Evolutionary conservation across 2,888 invertebrate species (phyloP).

Genomic region (Agriopis marginaria): DNA sequence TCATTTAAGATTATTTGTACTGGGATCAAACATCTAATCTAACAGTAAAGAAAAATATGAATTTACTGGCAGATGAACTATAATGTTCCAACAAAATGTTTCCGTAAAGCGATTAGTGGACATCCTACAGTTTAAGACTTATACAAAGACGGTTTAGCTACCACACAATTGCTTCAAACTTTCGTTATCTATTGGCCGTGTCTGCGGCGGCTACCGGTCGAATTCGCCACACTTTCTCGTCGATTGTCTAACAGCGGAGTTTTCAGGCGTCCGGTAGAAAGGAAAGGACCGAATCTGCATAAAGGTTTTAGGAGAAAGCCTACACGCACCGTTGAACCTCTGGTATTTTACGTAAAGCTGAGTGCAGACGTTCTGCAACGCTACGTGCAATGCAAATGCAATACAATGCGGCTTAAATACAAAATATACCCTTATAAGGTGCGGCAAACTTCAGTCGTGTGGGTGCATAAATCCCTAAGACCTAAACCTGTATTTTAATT

Average conservation of each 20-base stretch:
- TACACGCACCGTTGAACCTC: slow-evolving; percentile 11
- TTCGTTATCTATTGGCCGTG: slow-evolving; percentile 1
- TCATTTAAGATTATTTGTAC: no score
- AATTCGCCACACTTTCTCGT: slow-evolving; percentile 20
- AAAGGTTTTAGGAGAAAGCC: slow-evolving; percentile 22
- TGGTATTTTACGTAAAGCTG: not conserved
- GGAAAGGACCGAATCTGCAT: slow-evolving; percentile 18
- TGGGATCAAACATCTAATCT: no score
- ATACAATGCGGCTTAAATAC: not conserved
- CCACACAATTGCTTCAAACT: not conserved
- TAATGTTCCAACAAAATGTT: not conserved
- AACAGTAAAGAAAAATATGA: no score
- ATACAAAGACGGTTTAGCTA: not conserved
- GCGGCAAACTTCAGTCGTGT: no score
- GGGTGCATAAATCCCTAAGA: no score
- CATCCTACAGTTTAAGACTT: not conserved
- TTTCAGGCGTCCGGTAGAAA: slow-evolving; percentile 12
- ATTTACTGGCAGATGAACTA: no score
- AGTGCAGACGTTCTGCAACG: not conserved
- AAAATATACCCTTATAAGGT: no score
- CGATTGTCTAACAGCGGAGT: slow-evolving; percentile 10
- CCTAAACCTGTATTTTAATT: no score
- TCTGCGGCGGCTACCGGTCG: not conserved
- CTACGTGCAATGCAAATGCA: not conserved
- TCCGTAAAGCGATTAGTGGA: not conserved